Percentiles rank a stretch among this genome's conserved stretches.
These are phyloP conservation scores for Prionace glauca DNA, from an alignment of 2,797 vertebrate genomes.

Conservation along the genomic window DNA sequence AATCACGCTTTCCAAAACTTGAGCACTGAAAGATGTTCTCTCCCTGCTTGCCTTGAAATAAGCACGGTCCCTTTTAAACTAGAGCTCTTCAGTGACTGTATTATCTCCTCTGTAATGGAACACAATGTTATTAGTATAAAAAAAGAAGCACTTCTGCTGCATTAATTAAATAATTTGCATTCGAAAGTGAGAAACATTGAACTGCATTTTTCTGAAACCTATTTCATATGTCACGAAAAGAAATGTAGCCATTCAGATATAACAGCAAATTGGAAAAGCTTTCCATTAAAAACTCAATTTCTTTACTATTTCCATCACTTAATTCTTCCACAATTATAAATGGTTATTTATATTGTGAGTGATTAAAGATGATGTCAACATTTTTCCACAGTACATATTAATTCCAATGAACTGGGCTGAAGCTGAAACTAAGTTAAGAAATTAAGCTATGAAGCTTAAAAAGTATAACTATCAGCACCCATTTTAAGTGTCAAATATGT, in stretches of 20 bases:
- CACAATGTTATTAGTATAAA: not conserved
- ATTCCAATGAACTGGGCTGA: not conserved
- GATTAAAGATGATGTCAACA: not conserved
- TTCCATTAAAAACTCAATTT: not conserved
- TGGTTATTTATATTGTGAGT: not conserved
- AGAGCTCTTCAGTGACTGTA: slow-evolving; percentile 55
- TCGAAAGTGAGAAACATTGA: not conserved
- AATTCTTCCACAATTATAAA: not conserved
- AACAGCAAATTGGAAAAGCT: not conserved
- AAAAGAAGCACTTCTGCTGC: not conserved
- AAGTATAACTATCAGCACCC: not conserved
- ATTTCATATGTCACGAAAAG: not conserved
- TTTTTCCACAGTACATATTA: not conserved
- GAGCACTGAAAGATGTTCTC: slow-evolving; percentile 71
- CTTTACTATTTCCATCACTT: not conserved
- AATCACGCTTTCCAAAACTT: slow-evolving; percentile 59
- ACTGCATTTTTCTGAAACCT: not conserved
- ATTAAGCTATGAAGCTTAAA: no score
- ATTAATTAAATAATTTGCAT: not conserved
- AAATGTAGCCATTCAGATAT: not conserved
- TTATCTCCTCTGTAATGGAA: slow-evolving; percentile 73
- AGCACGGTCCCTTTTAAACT: slow-evolving; percentile 62
- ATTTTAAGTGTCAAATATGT: not conserved
- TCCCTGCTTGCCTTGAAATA: slow-evolving; percentile 69
- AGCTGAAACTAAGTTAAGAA: not conserved